These are phyloP conservation scores for Baccha elongata DNA, from an alignment of 2,888 invertebrate genomes.

Conservation along the genomic window DNA sequence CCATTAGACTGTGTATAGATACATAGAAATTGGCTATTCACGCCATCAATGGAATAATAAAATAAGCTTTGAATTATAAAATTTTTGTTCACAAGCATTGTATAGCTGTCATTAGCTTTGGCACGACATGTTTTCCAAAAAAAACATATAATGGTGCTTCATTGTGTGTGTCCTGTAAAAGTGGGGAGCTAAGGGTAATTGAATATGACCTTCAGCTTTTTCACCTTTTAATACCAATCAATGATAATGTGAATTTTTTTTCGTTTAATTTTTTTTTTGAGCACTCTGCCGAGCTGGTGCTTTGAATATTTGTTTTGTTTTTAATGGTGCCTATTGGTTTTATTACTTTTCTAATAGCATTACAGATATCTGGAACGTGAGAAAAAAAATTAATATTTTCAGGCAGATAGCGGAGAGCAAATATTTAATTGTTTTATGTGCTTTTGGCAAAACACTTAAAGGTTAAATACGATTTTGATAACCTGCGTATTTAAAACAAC, in stretches of 20 bases:
- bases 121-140: constrained; percentile 13
- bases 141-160: constrained; percentile 4
- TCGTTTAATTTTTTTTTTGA: neutral
- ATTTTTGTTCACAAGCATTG: constrained; percentile 28
- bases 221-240: neutral
- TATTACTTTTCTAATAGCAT: constrained; percentile 7
- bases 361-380: constrained; percentile 14
- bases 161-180: constrained; percentile 4
- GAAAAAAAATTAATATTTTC: neutral
- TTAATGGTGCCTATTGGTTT: constrained; percentile 1
- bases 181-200: constrained; percentile 6
- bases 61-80: constrained; percentile 52
- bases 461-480: too few species aligned
- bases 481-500: too few species aligned
- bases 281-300: neutral
- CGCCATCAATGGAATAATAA: constrained; percentile 61
- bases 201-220: constrained; percentile 21
- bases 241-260: constrained; percentile 1
- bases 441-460: neutral
- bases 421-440: neutral
- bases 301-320: constrained; percentile 1
- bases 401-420: neutral
- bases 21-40: constrained; percentile 49
- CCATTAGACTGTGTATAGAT: constrained; percentile 35
- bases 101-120: constrained; percentile 38